Base-by-base conservation (phyloP, 53 echinoderm and acorn worm genomes). In the Paracentrotus lividus region DNA sequence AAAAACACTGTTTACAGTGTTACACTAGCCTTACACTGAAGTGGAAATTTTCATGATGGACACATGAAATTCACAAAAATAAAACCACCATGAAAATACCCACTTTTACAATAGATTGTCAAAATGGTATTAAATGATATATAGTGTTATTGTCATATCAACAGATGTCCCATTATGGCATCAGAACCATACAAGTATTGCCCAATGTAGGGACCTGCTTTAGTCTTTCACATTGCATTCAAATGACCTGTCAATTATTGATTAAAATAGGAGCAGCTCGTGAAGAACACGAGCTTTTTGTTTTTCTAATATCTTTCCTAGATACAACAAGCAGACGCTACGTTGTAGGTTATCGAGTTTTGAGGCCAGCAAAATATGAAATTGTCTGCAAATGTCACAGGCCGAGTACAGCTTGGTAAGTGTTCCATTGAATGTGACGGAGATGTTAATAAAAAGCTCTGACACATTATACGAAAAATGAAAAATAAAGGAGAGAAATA, bases 341-440 rank as follows among this genome's bases (percentile, higher is more conserved):
- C 72, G 21, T 40, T 72, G 36, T 42, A 34, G 72, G n/a, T 72
- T 72, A 72, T 49, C 49, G 49, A 85, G 85, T 85, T 85, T 14
- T 49, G 47, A 51, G 85, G 85, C 49, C 47, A 51, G 51, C 51
- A 20, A 88, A 88, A 88, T 53, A 88, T 88, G 57, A 59, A 88
- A 57, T 88, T 88, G 88, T 58, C 58, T 57, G 52, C 31, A 88
- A 88, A 88, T 88, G 88, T 88, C 88, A 88, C 21, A 88, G 88
- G 54, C 55, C 88, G 8, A 58, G 38, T 15, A 56, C 14, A 88
- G 58, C 88, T 55, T 38, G 88, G 15, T 57, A 88, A 57, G 16
- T 38, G 34, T 52, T 88, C 58, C 36, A 23, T 59, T 57, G 36
- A 38, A 56, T 58, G 26, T 88, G 88, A 36, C 57, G n/a, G 88